A percentile compares a stretch with the other conserved stretches of the same genome.
Conservation (phyloP, 1,140 invertebrate genomes). For the Latrodectus geometricus region DNA sequence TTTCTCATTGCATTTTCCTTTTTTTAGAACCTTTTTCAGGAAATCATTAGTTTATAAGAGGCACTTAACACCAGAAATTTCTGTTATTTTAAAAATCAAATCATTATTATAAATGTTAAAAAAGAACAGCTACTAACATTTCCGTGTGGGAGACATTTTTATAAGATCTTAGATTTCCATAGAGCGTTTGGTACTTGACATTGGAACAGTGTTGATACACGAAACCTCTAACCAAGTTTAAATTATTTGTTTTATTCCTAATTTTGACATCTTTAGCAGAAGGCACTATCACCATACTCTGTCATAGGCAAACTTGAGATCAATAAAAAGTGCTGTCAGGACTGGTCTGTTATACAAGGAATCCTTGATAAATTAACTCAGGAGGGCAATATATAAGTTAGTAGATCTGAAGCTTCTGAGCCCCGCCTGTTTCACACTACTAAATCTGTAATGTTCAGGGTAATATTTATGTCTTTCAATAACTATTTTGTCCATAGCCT, state of each 20-base stretch:
- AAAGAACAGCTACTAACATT: neutral
- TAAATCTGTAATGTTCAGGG: slow-evolving; percentile 2
- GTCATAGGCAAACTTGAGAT: too few species aligned
- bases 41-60: too few species aligned
- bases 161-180: slow-evolving; percentile 1
- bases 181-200: neutral
- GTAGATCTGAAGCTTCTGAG: slow-evolving; percentile 13
- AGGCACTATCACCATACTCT: too few species aligned
- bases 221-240: neutral
- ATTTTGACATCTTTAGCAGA: neutral
- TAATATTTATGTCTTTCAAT: neutral
- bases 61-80: neutral
- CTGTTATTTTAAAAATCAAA: slow-evolving; percentile 6
- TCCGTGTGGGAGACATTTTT: neutral
- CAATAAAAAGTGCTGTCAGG: too few species aligned
- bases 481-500: too few species aligned
- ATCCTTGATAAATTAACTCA: slow-evolving; percentile 16
- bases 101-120: slow-evolving; percentile 26
- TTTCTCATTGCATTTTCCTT: neutral
- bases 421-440: neutral
- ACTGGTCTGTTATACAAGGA: slow-evolving; percentile 9
- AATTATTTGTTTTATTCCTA: slow-evolving; percentile 19
- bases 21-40: too few species aligned
- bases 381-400: slow-evolving; percentile 18
- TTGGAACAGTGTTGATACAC: slow-evolving; percentile 16